A percentile compares a stretch with the other conserved stretches of the same genome.
These are phyloP conservation scores for Drosophila murphyi DNA, from an alignment of 1,140 invertebrate genomes.

Conservation along the genomic window DNA sequence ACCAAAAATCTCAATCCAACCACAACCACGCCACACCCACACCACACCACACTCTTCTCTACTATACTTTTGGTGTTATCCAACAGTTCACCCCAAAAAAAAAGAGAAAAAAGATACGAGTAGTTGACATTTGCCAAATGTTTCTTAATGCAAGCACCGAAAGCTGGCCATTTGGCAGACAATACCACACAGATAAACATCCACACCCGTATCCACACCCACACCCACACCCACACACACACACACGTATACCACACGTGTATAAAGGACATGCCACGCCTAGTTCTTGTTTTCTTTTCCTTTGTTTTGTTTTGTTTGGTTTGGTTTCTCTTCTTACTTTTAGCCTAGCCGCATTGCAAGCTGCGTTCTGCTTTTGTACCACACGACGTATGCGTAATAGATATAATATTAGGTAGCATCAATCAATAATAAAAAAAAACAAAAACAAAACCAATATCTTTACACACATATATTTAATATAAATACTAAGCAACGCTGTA, in stretches of 20 bases:
- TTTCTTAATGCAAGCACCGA: constrained; percentile 26
- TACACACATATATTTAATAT: background rate
- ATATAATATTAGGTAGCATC: constrained; percentile 43
- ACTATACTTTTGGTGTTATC: constrained; percentile 15
- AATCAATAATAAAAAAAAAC: constrained; percentile 10
- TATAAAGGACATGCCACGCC: constrained; percentile 56
- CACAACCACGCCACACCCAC: background rate
- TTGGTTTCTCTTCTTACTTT: constrained; percentile 57
- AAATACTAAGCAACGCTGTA: constrained; percentile 36
- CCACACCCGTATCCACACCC: background rate
- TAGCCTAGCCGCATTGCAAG: constrained; percentile 72
- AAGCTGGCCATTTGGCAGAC: constrained; percentile 29
- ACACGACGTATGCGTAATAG: constrained; percentile 74
- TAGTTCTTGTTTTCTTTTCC: constrained; percentile 63
- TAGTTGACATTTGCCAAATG: constrained; percentile 41
- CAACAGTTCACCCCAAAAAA: constrained; percentile 14
- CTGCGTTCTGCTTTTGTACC: constrained; percentile 58
- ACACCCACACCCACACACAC: constrained; percentile 9
- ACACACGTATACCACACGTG: constrained; percentile 25
- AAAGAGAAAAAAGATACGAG: constrained; percentile 9
- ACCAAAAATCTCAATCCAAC: constrained; percentile 21
- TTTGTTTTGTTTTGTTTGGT: constrained; percentile 28
- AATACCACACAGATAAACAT: constrained; percentile 5
- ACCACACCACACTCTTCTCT: background rate
- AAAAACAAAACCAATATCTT: background rate